Conservation (phyloP, 2,113 vertebrate species). For the Pteropus alecto region DNA sequence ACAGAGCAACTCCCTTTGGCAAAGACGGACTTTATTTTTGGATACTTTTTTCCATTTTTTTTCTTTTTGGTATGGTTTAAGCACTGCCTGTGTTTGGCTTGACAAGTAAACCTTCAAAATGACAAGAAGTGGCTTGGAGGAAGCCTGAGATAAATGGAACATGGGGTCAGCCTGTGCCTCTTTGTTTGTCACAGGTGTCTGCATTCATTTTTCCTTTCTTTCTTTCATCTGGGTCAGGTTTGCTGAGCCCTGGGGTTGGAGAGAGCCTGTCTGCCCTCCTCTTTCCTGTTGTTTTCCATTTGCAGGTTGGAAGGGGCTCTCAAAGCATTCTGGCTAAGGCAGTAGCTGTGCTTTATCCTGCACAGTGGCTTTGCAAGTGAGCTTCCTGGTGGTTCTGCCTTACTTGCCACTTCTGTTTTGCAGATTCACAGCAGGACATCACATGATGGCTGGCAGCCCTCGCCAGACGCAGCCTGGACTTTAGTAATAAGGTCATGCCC, state of each 20-base stretch:
- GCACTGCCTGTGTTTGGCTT: not conserved
- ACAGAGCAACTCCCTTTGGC: conserved; percentile 25
- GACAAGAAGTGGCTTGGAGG: conserved; percentile 11
- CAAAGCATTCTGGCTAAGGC: not conserved
- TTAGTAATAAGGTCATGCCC: not conserved
- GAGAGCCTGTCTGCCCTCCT: not conserved
- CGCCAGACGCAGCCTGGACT: not conserved
- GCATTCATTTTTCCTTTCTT: not conserved
- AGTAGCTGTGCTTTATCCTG: not conserved
- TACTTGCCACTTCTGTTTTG: not conserved
- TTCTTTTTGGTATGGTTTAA: conserved; percentile 4
- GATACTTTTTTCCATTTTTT: not conserved
- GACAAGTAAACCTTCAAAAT: conserved; percentile 4
- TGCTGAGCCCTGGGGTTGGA: not conserved
- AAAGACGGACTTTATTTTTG: not conserved
- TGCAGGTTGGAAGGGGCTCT: not conserved
- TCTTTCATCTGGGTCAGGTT: not conserved
- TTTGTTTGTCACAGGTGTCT: conserved; percentile 1
- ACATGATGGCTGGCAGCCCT: not conserved
- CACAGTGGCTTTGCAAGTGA: not conserved
- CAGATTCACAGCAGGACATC: not conserved
- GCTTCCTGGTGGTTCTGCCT: not conserved
- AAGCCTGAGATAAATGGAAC: not conserved
- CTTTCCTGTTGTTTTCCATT: conserved; percentile 42
- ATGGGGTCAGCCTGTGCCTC: not conserved